Percentiles rank a stretch among this genome's conserved stretches.
phyloP scores from a whole-genome alignment of 2,797 vertebrate species.

The Melanotaenia parkinsoni region DNA sequence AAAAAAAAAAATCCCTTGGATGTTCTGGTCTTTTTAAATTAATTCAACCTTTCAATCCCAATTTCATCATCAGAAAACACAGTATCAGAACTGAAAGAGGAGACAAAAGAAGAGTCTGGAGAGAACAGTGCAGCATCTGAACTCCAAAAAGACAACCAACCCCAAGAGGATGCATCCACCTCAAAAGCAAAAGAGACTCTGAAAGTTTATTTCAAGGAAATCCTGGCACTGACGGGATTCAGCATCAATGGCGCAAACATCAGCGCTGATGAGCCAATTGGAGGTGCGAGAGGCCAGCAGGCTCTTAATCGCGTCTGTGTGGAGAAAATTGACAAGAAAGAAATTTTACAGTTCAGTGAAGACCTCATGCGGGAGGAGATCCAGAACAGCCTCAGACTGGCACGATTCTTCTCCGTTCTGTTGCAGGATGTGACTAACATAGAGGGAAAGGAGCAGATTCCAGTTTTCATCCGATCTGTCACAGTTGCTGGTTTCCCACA shows the following conservation, averaged over 20 bases:
- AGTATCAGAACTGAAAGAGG: slow-evolving; percentile 46
- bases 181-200: slow-evolving; percentile 84
- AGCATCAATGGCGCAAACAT: slow-evolving; percentile 86
- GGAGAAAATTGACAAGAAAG: slow-evolving; percentile 90
- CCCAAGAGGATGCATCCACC: slow-evolving; percentile 67
- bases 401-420: slow-evolving; percentile 93
- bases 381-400: slow-evolving; percentile 87
- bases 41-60: slow-evolving; percentile 5
- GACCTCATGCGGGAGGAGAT: slow-evolving; percentile 92
- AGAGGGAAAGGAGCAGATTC: slow-evolving; percentile 91
- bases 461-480: slow-evolving; percentile 91
- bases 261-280: slow-evolving; percentile 87
- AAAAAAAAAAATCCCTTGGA: neutral
- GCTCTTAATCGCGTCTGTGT: slow-evolving; percentile 88
- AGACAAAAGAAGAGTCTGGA: slow-evolving; percentile 35
- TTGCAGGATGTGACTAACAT: slow-evolving; percentile 90
- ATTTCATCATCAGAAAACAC: slow-evolving; percentile 60
- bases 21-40: slow-evolving; percentile 6
- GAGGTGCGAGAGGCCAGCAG: slow-evolving; percentile 87
- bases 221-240: slow-evolving; percentile 88
- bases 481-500: slow-evolving; percentile 91
- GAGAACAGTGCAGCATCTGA: slow-evolving; percentile 61
- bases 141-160: slow-evolving; percentile 56
- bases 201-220: slow-evolving; percentile 87
- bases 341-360: slow-evolving; percentile 92